Conservation (phyloP, 2,113 vertebrate species). For the Brienomyrus longianalis region DNA sequence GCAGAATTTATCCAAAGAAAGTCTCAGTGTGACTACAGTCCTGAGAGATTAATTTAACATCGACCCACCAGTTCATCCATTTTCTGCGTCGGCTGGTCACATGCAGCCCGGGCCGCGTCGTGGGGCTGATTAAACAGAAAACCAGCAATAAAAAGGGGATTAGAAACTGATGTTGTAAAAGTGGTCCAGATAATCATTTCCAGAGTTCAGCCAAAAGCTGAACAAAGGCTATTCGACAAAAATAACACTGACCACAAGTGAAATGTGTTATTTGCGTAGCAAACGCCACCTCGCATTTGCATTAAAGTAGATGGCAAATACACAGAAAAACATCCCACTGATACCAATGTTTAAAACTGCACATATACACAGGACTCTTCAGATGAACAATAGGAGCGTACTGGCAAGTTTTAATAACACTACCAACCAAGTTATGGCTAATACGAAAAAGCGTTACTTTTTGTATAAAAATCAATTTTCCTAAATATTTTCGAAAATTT, state of each 20-base stretch:
- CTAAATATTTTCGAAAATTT: not conserved
- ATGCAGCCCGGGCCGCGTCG: not conserved
- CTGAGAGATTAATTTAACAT: not conserved
- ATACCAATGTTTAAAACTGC: not conserved
- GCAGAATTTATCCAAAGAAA: not conserved
- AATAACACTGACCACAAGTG: not conserved
- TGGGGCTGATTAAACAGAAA: not conserved
- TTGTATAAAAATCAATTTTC: not conserved
- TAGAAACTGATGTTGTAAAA: not conserved
- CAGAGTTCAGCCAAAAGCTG: not conserved
- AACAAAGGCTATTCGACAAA: not conserved
- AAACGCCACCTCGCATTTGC: not conserved
- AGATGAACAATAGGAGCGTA: not conserved
- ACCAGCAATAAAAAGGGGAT: not conserved
- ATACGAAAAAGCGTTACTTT: not conserved
- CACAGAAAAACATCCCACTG: not conserved
- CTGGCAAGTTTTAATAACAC: not conserved
- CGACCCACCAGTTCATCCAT: not conserved
- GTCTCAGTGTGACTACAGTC: not conserved
- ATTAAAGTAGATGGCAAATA: not conserved
- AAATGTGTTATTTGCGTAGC: not conserved
- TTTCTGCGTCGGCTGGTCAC: not conserved
- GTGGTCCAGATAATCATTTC: not conserved
- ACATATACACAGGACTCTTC: not conserved
- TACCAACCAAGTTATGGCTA: not conserved